Percentiles rank a stretch among this genome's conserved stretches.
Conservation (phyloP, 23 tunicate genomes). For the Styela clava region DNA sequence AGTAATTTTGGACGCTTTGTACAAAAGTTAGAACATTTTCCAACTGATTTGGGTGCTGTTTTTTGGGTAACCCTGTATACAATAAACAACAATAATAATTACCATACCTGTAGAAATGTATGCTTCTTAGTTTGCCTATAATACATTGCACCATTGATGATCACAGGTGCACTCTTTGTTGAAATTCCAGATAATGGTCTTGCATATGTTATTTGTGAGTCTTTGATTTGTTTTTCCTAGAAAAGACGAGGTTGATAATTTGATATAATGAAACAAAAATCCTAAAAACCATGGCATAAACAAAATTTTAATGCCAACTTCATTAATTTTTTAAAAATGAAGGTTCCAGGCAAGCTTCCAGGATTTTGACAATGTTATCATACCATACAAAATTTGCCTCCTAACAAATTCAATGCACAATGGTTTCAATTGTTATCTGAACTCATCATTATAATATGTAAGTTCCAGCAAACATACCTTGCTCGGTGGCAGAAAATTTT, state of each 20-base stretch:
- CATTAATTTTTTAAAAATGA: not conserved
- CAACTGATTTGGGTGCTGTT: too few species aligned
- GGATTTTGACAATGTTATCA: too few species aligned
- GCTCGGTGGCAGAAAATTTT: conserved; percentile 48
- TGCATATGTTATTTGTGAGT: not conserved
- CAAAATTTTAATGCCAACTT: not conserved
- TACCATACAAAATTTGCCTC: too few species aligned
- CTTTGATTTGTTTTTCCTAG: conserved; percentile 53
- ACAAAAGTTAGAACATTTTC: too few species aligned
- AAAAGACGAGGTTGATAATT: not conserved
- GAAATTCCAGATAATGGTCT: conserved; percentile 78
- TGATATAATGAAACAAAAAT: not conserved
- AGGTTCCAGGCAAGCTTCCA: too few species aligned
- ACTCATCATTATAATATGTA: too few species aligned
- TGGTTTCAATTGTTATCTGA: too few species aligned
- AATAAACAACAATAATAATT: too few species aligned
- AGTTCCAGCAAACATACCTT: conserved; percentile 51
- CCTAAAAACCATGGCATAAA: not conserved
- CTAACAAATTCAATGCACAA: too few species aligned
- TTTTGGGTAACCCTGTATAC: too few species aligned
- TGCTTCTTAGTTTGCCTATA: conserved; percentile 69
- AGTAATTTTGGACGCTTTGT: too few species aligned
- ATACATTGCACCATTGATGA: conserved; percentile 87
- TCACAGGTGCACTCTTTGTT: conserved; percentile 80
- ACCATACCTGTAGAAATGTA: conserved; percentile 62